Percentiles rank a stretch among this genome's conserved stretches.
Evolutionary conservation across 2,888 invertebrate genomes (phyloP).

Genomic region (Mamestra brassicae): DNA sequence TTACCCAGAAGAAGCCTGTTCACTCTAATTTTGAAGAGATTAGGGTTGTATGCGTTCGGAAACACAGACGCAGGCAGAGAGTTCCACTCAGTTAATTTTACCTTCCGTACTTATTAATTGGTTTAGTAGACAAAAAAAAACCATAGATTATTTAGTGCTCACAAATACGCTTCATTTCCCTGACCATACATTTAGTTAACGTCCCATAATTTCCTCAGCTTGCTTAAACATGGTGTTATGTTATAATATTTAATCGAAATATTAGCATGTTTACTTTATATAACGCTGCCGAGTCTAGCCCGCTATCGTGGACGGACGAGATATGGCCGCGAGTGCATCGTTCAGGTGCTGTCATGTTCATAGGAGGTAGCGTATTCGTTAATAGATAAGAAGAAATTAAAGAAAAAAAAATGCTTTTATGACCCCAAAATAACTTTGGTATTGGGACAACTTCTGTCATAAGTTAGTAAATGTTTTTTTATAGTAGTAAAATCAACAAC

Average conservation of each 20-base stretch:
- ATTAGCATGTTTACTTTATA: conserved; percentile 71
- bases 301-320: conserved; percentile 73
- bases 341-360: conserved; percentile 25
- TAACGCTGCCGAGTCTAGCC: conserved; percentile 67
- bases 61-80: too few species aligned
- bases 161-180: neutral
- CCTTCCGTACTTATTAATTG: too few species aligned
- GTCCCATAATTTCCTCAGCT: neutral
- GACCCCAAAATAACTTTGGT: too few species aligned
- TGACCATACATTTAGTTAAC: neutral
- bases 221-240: conserved; percentile 32
- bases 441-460: too few species aligned
- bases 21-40: too few species aligned
- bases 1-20: too few species aligned
- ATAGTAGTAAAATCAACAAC: neutral
- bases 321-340: conserved; percentile 71
- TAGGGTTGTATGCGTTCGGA: too few species aligned
- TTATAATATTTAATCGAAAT: conserved; percentile 61
- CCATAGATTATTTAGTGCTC: neutral
- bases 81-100: too few species aligned
- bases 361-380: conserved; percentile 46
- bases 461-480: neutral
- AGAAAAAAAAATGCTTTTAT: neutral
- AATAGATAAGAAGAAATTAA: neutral
- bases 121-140: too few species aligned